A percentile compares a stretch with the other conserved stretches of the same genome.
These are phyloP conservation scores for Aphelocoma californica DNA, from an alignment of 2,797 vertebrate species.

Conservation along the genomic window DNA sequence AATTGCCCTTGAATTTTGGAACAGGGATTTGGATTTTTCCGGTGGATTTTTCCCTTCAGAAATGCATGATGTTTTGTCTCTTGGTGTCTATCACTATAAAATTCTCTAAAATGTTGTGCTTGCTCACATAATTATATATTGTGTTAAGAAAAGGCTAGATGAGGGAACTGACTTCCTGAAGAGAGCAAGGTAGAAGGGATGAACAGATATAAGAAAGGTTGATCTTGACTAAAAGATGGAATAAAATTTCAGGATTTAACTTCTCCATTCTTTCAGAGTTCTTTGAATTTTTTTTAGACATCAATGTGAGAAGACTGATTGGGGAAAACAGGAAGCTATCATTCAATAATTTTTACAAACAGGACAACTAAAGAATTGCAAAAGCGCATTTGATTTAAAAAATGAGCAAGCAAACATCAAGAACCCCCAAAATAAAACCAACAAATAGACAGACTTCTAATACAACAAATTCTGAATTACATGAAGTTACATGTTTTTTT, in stretches of 20 bases:
- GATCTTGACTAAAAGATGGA: background rate
- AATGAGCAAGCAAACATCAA: background rate
- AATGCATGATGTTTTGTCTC: background rate
- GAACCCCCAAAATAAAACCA: accelerated
- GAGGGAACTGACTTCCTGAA: background rate
- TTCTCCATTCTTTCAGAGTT: background rate
- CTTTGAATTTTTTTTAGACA: background rate
- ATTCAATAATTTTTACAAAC: background rate
- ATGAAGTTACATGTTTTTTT: background rate
- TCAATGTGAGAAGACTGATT: background rate
- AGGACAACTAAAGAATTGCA: background rate
- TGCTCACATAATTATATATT: background rate
- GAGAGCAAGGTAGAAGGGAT: background rate
- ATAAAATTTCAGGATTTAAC: background rate
- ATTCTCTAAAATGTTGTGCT: background rate
- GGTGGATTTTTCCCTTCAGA: background rate
- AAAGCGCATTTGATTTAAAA: background rate
- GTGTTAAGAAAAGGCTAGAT: background rate
- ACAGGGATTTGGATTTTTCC: background rate
- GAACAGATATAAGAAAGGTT: background rate
- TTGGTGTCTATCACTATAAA: background rate
- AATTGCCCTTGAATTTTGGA: background rate
- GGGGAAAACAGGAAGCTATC: background rate
- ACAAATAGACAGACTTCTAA: background rate
- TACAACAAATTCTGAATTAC: background rate